Conservation (phyloP, 2,888 invertebrate genomes). For the Spicauda simplicius region DNA sequence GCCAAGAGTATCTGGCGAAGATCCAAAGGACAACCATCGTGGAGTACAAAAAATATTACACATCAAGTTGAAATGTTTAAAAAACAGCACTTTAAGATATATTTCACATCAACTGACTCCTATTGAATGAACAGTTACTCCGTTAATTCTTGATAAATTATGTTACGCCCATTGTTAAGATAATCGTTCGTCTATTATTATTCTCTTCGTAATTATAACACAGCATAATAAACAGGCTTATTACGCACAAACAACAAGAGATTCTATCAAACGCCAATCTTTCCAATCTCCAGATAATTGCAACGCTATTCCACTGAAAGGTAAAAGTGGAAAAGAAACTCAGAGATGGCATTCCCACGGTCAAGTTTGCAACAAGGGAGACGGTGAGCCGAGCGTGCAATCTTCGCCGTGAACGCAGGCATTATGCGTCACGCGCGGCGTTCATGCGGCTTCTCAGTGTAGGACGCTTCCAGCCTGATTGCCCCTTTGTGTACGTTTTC, state of each 20-base stretch:
- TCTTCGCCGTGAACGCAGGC: constrained; percentile 22
- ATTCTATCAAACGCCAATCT: neutral
- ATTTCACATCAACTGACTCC: neutral
- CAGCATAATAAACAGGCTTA: neutral
- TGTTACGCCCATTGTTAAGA: no score
- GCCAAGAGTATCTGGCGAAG: constrained; percentile 2
- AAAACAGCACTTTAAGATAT: neutral
- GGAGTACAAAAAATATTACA: neutral
- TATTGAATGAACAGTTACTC: neutral
- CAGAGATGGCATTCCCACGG: constrained; percentile 66
- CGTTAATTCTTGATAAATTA: neutral
- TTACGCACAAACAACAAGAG: constrained; percentile 1
- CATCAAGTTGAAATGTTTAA: neutral
- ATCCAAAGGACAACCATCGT: constrained; percentile 7
- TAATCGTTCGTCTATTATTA: no score
- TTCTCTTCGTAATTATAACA: no score
- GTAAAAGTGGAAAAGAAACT: constrained; percentile 68
- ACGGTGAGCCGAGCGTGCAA: constrained; percentile 23
- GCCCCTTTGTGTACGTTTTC: constrained; percentile 19
- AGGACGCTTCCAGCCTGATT: neutral
- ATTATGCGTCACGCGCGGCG: constrained; percentile 7
- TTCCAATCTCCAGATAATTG: constrained; percentile 27
- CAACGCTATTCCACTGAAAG: constrained; percentile 44
- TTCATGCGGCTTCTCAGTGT: neutral
- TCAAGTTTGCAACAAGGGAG: constrained; percentile 59